Percentiles rank a stretch among this genome's conserved stretches.
These are phyloP conservation scores for Rutilus rutilus DNA, from an alignment of 2,113 vertebrate genomes.

Conservation along the genomic window DNA sequence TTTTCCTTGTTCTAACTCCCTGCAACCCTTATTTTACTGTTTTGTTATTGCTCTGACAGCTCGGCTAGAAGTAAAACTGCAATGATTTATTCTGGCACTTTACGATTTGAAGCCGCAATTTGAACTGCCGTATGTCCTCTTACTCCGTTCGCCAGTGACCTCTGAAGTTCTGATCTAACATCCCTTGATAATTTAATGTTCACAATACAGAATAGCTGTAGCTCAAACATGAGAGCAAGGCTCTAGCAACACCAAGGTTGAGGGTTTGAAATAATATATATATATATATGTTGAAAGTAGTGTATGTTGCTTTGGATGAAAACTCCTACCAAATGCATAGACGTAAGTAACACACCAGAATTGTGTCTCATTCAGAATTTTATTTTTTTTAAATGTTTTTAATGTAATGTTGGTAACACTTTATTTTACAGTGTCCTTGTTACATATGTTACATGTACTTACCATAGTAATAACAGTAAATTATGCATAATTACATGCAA, in stretches of 20 bases:
- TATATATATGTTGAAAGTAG: too few relatives aligned
- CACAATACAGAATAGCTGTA: background rate
- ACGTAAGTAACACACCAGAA: background rate
- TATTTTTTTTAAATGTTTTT: too few relatives aligned
- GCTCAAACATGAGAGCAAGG: background rate
- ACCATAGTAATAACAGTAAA: too few relatives aligned
- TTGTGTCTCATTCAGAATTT: background rate
- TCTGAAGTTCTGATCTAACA: background rate
- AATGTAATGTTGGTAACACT: too few relatives aligned
- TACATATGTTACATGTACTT: too few relatives aligned
- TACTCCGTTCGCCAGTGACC: background rate
- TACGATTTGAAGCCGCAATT: background rate
- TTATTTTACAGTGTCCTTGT: too few relatives aligned
- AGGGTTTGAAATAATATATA: too few relatives aligned
- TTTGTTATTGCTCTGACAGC: background rate
- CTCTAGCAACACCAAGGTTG: too few relatives aligned
- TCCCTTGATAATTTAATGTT: background rate
- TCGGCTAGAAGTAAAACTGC: background rate
- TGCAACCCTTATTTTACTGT: background rate
- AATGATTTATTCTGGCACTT: constrained; percentile 12
- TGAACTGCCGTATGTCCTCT: background rate
- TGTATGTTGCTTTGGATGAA: background rate
- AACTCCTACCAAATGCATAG: background rate
- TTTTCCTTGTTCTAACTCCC: background rate
- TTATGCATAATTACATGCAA: too few relatives aligned